Percentiles rank a stretch among this genome's conserved stretches.
Evolutionary conservation across 2,113 vertebrate species (phyloP).

Genomic region (Acrocephalus kingi): DNA sequence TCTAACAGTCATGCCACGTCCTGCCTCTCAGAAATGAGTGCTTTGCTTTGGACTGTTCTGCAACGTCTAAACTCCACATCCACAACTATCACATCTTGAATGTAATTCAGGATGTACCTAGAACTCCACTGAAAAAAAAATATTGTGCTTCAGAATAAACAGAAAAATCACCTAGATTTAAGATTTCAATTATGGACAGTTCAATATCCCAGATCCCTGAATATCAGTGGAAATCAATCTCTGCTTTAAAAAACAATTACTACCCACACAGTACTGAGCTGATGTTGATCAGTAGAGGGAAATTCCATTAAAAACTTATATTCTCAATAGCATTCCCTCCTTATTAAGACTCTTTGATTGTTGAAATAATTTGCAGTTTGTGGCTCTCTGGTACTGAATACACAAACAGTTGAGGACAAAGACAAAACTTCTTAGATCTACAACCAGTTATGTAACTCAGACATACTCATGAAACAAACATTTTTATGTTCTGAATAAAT

Average conservation of each 20-base stretch:
- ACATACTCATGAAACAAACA: background rate
- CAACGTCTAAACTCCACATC: background rate
- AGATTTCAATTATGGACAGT: background rate
- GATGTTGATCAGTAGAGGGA: background rate
- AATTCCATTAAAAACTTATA: background rate
- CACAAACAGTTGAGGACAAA: background rate
- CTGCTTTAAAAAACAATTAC: background rate
- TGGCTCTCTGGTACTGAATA: background rate
- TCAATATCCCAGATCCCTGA: background rate
- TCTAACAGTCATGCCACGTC: background rate
- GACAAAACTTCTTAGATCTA: background rate
- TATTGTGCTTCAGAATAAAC: background rate
- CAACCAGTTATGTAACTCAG: background rate
- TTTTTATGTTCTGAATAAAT: background rate
- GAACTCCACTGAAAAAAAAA: background rate
- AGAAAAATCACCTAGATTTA: background rate
- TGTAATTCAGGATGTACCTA: background rate
- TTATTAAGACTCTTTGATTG: background rate
- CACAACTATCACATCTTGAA: background rate
- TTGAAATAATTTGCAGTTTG: background rate
- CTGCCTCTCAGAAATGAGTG: background rate
- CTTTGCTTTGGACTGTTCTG: background rate
- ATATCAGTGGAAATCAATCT: background rate
- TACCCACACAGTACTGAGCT: background rate
- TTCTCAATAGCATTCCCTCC: background rate